Percentiles rank a stretch among this genome's conserved stretches.
Conservation (phyloP, 2,888 invertebrate species). For the Drosophila neutralis region DNA sequence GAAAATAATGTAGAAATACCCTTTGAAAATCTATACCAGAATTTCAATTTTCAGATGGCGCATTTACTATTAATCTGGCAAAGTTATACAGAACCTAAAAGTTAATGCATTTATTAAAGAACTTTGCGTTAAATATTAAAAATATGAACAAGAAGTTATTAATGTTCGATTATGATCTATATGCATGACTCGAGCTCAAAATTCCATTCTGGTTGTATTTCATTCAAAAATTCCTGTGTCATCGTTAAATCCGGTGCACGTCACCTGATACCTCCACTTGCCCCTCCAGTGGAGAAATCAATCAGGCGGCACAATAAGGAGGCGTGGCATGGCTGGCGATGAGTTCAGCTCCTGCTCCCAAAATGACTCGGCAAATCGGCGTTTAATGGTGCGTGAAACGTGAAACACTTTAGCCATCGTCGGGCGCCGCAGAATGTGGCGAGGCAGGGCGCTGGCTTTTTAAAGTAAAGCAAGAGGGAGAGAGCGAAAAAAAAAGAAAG, state of each 20-base stretch:
- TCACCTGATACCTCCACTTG: constrained; percentile 34
- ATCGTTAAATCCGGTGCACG: constrained; percentile 22
- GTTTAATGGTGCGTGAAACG: constrained; percentile 78
- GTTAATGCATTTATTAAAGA: not conserved
- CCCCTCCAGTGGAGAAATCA: constrained; percentile 54
- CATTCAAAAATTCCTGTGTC: constrained; percentile 70
- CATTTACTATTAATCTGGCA: not conserved
- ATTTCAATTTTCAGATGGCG: not conserved
- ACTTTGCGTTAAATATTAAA: not conserved
- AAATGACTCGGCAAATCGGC: constrained; percentile 75
- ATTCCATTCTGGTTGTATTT: constrained; percentile 59
- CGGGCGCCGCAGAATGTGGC: constrained; percentile 6
- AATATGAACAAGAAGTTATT: not conserved
- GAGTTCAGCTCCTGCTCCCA: constrained; percentile 34
- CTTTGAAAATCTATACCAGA: not conserved
- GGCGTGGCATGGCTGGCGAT: constrained; percentile 41
- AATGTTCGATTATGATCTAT: constrained; percentile 12
- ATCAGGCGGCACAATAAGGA: constrained; percentile 76
- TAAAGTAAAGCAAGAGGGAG: constrained; percentile 16
- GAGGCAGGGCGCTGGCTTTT: constrained; percentile 31
- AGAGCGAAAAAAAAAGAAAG: not conserved
- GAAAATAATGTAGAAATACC: not conserved
- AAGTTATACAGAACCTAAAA: not conserved
- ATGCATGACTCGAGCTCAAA: constrained; percentile 36
- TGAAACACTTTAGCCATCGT: constrained; percentile 75